Evolutionary conservation across 1,140 invertebrate species (phyloP), one percentile per base, ranked within the genome.

Genomic region (Heliconius hermathena): DNA sequence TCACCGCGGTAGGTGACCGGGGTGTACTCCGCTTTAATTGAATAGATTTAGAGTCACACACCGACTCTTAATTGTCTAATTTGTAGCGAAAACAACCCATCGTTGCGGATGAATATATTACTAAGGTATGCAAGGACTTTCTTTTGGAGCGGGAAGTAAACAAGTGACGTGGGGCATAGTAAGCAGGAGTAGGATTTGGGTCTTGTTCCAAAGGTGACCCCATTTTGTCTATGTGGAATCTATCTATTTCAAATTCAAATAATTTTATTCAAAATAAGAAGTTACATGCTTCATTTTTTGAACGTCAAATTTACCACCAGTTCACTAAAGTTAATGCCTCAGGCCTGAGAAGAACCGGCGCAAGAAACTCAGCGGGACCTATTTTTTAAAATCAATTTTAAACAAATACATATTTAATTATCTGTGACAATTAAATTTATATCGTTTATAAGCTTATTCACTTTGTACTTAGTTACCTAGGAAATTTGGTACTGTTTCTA

Each of bases 21-120:
- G 84, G 88, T 90, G 89, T 88, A 90, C 81, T 82, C 87, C 83
- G 92, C 87, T 92, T 94, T 93, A 94, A 94, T 94, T 92, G 85
- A 92, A 94, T 94, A 94, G 93, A 93, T 93, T 86, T 89, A 87
- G 88, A 85, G 83, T 82, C 91, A 90, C 87, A 88, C 75, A 33
- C 73, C 85, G 93, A 91, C 93, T 94, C 89, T 82, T 94, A 94
- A 94, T 94, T 90, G 93, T 92, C 93, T 94, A 91, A 94, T 94
- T 94, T 94, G 91, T 89, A 89, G 90, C 93, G 92, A 94, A 94
- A 94, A 92, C 93, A 90, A 88, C 82, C 89, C 88, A 89, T 83
- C 81, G 88, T 88, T 90, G 86, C 89, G 85, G 88, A 87, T 88
- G 89, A 92, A 94, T 93, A 89, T 88, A 91, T 91, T 90, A 90